A percentile compares a stretch with the other conserved stretches of the same genome.
phyloP scores from a whole-genome alignment of 2,888 invertebrate genomes.

The Microdon myrmicae region DNA sequence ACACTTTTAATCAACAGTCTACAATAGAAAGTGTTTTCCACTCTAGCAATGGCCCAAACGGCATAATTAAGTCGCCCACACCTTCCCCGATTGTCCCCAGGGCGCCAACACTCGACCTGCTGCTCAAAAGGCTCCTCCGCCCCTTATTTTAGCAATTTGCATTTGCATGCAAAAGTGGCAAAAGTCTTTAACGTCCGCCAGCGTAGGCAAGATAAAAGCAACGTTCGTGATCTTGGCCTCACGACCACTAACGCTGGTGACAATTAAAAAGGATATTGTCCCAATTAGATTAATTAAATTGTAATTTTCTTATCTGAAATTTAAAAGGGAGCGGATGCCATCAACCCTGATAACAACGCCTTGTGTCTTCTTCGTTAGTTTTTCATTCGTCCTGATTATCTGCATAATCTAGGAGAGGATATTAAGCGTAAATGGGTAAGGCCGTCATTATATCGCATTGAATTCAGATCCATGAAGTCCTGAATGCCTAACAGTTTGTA shows the following conservation, averaged over 20 bases:
- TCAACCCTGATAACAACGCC: slow-evolving; percentile 13
- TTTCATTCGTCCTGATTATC: slow-evolving; percentile 11
- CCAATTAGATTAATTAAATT: slow-evolving; percentile 53
- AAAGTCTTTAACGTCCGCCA: slow-evolving; percentile 21
- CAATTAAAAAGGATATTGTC: slow-evolving; percentile 50
- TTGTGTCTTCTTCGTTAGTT: slow-evolving; percentile 11
- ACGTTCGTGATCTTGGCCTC: slow-evolving; percentile 37
- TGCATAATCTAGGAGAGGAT: not conserved
- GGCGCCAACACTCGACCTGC: slow-evolving; percentile 26
- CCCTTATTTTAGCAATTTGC: slow-evolving; percentile 13
- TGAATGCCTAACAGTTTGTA: too few relatives aligned
- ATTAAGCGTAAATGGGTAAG: too few relatives aligned
- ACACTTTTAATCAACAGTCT: slow-evolving; percentile 26
- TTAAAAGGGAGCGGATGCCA: slow-evolving; percentile 25
- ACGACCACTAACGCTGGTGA: slow-evolving; percentile 26
- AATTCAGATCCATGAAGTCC: too few relatives aligned
- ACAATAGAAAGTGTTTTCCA: slow-evolving; percentile 10
- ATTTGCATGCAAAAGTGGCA: slow-evolving; percentile 32
- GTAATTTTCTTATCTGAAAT: slow-evolving; percentile 43
- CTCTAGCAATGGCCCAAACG: slow-evolving; percentile 19
- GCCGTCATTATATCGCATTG: too few relatives aligned
- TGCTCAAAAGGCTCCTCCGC: not conserved
- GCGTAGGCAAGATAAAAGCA: slow-evolving; percentile 9
- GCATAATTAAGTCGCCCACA: slow-evolving; percentile 40
- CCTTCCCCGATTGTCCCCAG: slow-evolving; percentile 31